Conservation (phyloP, 2,113 vertebrate species). For the Hippoglossus stenolepis region DNA sequence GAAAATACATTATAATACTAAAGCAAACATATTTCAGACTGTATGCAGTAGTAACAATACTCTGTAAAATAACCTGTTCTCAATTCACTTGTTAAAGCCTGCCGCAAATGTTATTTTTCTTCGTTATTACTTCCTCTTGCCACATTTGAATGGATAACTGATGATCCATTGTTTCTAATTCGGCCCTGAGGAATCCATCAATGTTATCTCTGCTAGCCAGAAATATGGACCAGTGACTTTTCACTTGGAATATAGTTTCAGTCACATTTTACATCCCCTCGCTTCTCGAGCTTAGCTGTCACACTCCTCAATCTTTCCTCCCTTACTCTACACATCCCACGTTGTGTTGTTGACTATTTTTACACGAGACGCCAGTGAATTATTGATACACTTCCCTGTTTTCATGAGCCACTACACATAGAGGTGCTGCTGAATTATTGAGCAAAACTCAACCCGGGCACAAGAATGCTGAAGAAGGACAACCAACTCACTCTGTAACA, state of each 20-base stretch:
- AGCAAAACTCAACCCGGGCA: conserved; percentile 63
- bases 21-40: background rate
- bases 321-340: background rate
- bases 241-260: background rate
- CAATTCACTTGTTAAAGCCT: background rate
- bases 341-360: conserved; percentile 62
- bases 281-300: background rate
- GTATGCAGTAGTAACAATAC: too few species aligned
- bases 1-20: background rate
- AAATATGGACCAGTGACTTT: background rate
- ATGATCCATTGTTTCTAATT: conserved; percentile 5
- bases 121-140: background rate
- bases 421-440: conserved; percentile 76
- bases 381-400: conserved; percentile 69
- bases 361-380: conserved; percentile 67
- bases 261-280: background rate
- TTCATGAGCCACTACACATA: conserved; percentile 65
- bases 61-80: background rate
- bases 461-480: conserved; percentile 26
- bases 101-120: background rate
- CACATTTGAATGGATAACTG: background rate
- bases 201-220: too few species aligned
- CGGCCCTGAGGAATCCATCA: too few species aligned
- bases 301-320: background rate
- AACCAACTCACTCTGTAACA: conserved; percentile 17